phyloP scores from a whole-genome alignment of 2,797 vertebrate species.

The Sebastolobus alascanus region DNA sequence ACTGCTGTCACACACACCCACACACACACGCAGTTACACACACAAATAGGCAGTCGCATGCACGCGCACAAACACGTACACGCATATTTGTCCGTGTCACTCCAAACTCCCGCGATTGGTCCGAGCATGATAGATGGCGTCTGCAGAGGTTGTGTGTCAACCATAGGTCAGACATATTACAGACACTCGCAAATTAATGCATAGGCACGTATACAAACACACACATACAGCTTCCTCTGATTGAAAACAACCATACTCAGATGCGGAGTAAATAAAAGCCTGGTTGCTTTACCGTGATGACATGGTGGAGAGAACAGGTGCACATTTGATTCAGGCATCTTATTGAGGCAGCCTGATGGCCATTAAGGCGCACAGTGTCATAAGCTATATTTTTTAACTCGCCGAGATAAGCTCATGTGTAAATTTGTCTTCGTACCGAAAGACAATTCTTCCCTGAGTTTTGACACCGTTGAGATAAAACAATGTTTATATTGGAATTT shows the following conservation, averaged over 20 bases:
- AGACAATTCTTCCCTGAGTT: background rate
- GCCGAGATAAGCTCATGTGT: background rate
- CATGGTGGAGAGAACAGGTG: constrained; percentile 7
- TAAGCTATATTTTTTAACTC: background rate
- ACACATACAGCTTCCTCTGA: constrained; percentile 30
- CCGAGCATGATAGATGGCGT: constrained; percentile 29
- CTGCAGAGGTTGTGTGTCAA: constrained; percentile 27
- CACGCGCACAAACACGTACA: background rate
- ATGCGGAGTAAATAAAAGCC: constrained; percentile 24
- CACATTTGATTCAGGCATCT: background rate
- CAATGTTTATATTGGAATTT: no score
- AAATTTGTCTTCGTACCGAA: background rate
- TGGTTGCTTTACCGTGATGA: background rate
- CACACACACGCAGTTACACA: background rate
- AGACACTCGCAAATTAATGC: constrained; percentile 10
- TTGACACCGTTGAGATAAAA: background rate
- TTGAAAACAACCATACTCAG: constrained; percentile 27
- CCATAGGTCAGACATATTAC: constrained; percentile 45
- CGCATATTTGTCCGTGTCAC: constrained; percentile 10
- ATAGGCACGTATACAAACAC: background rate
- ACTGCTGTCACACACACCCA: constrained; percentile 14
- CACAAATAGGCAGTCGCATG: background rate
- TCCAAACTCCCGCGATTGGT: constrained; percentile 34
- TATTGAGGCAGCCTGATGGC: background rate
- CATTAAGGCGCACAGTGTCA: no score